Evolutionary conservation across 2,113 vertebrate species (phyloP), one percentile per base, ranked within the genome.

Genomic region (Gobiocypris rarus): DNA sequence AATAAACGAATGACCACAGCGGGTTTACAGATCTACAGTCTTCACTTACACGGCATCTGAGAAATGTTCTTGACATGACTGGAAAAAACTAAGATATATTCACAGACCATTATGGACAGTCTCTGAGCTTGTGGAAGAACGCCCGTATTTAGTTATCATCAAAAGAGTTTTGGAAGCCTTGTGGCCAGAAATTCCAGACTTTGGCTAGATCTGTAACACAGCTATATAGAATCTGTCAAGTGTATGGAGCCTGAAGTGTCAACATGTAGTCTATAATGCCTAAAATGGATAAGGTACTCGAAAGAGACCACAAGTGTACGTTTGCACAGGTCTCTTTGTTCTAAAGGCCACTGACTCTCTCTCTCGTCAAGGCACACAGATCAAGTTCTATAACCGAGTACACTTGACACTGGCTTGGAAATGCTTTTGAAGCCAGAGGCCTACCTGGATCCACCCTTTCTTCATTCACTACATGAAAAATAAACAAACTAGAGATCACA

Each of bases 241-340:
- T 84, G 86, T 89, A 87, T 70, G 61, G 43, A 84, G 78, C 56
- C 58, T 74, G 26, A 45, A 86, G 84, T 75, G 54, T 70, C 54
- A 84, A 65, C 79, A 88, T 87, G 83, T 82, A 87, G 88, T 88
- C 89, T 88, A 88, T 63, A 90, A 89, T 91, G 91, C 88, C 90
- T 91, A 87, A 92, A 92, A 91, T 82, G 86, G 88, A 85, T 89
- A 90, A 81, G 5, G 71, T 59, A 83, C 87, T 91, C 85, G 79
- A 88, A 86, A 86, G 86, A 74, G 79, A 86, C 59, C 4, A 7
- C 65, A 67, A 28, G 1, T 28, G 28, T 88, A 86, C 83, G 85
- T 93, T 89, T 86, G 89, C 90, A 92, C 88, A 90, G 83, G 86
- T 85, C 86, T 90, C 88, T 88, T 88, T 91, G 90, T 88, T 92